A percentile compares a stretch with the other conserved stretches of the same genome.
phyloP scores from a whole-genome alignment of 2,113 vertebrate genomes.

The Octodon degus region DNA sequence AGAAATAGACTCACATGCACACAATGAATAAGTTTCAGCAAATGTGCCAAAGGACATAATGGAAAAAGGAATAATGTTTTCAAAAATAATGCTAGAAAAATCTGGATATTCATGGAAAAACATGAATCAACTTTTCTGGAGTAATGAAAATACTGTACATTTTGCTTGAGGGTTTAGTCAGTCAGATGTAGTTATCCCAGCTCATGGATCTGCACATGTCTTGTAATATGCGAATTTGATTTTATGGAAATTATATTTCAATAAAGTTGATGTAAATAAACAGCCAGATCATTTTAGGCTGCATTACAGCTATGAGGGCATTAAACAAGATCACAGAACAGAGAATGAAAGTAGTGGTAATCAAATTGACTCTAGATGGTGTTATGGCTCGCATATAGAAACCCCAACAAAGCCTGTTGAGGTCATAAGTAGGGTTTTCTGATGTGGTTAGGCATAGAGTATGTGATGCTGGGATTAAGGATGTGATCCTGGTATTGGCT shows the following conservation, averaged over 20 bases:
- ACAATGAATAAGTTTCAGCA: background rate
- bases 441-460: background rate
- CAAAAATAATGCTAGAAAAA: background rate
- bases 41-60: background rate
- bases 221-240: background rate
- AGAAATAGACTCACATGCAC: background rate
- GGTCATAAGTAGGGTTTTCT: background rate
- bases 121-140: background rate
- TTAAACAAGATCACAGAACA: background rate
- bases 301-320: background rate
- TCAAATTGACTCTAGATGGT: background rate
- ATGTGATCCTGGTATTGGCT: background rate
- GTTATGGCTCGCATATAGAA: background rate
- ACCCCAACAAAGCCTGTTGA: background rate
- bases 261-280: background rate
- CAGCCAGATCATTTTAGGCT: background rate
- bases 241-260: slow-evolving; percentile 4
- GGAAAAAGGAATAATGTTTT: background rate
- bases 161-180: background rate
- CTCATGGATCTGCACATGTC: background rate
- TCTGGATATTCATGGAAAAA: background rate
- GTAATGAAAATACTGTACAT: background rate
- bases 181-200: background rate
- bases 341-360: background rate
- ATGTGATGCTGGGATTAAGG: background rate